phyloP scores from a whole-genome alignment of 2,797 vertebrate genomes.

The Sarcophilus harrisii region DNA sequence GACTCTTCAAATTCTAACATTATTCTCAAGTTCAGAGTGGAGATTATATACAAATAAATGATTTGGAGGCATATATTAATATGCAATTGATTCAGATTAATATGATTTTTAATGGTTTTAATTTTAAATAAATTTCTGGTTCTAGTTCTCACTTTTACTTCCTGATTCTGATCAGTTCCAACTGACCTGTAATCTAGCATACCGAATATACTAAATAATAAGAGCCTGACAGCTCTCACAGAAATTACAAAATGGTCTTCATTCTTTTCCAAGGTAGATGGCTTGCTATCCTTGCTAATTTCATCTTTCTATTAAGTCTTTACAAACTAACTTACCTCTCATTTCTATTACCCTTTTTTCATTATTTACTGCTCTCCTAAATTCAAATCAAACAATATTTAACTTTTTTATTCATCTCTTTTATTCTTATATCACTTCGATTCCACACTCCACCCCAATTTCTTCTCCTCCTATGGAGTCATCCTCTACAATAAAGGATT shows the following conservation, averaged over 20 bases:
- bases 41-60: not conserved
- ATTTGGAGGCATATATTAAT: not conserved
- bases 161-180: not conserved
- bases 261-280: too few relatives aligned
- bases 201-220: not conserved
- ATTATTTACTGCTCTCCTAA: not conserved
- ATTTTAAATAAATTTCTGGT: not conserved
- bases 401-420: not conserved
- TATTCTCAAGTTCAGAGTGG: not conserved
- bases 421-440: not conserved
- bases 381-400: not conserved
- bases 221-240: not conserved
- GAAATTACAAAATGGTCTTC: not conserved
- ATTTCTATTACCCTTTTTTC: not conserved
- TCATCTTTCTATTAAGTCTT: not conserved
- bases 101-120: not conserved
- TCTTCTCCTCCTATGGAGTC: not conserved
- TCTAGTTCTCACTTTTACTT: not conserved
- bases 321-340: not conserved
- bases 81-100: not conserved
- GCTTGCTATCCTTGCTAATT: not conserved
- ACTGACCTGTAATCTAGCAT: not conserved
- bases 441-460: not conserved
- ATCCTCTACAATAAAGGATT: not conserved
- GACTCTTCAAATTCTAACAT: not conserved